Evolutionary conservation across 2,797 vertebrate genomes (phyloP).

Genomic region (Antennarius maculatus): DNA sequence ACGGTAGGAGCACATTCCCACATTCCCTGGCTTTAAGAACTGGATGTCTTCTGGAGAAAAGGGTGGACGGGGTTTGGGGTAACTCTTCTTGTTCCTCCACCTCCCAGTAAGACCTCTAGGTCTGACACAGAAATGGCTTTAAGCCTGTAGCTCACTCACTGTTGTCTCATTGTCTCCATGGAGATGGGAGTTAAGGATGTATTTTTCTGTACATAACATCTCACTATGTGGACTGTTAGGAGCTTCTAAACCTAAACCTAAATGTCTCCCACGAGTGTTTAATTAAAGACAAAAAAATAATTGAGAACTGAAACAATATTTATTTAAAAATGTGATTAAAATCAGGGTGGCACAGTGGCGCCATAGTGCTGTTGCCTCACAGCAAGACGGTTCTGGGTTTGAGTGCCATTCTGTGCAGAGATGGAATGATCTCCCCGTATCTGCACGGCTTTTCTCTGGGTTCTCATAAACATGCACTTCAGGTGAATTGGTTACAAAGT

Average conservation of each 20-base stretch:
- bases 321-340: not conserved
- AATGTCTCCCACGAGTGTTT: not conserved
- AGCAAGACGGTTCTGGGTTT: no score
- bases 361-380: no score
- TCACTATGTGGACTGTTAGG: not conserved
- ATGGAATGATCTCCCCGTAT: no score
- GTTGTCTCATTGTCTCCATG: conserved; percentile 17
- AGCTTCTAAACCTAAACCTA: not conserved
- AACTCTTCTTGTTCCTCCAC: conserved; percentile 9
- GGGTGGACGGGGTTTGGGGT: not conserved
- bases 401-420: no score
- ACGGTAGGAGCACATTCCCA: not conserved
- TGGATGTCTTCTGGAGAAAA: not conserved
- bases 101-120: conserved; percentile 7
- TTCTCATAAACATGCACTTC: no score
- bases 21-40: not conserved
- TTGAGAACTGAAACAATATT: no score
- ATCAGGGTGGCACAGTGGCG: no score
- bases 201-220: conserved; percentile 39
- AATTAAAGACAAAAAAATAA: not conserved
- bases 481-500: no score
- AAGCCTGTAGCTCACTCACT: conserved; percentile 19
- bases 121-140: conserved; percentile 10
- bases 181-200: conserved; percentile 33
- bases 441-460: no score